phyloP scores from a whole-genome alignment of 1,140 invertebrate genomes.

The Solen grandis region DNA sequence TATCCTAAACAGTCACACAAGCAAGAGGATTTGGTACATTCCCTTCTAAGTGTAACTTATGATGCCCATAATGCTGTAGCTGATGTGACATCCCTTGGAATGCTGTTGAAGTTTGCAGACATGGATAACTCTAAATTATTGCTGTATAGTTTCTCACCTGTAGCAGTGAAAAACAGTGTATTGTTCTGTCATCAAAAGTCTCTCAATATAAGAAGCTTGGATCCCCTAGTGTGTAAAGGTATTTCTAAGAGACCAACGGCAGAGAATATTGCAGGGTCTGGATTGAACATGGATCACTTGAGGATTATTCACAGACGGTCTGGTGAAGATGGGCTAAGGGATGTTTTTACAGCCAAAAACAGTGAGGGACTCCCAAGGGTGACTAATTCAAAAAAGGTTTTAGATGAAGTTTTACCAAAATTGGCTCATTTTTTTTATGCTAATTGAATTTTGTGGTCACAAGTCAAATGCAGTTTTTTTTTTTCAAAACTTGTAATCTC shows the following conservation, averaged over 20 bases:
- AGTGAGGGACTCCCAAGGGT: background rate
- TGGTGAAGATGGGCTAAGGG: background rate
- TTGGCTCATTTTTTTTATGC: background rate
- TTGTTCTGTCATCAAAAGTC: background rate
- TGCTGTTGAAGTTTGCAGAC: background rate
- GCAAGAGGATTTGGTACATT: background rate
- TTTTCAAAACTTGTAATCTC: too few relatives aligned
- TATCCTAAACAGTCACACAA: conserved; percentile 1
- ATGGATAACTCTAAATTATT: background rate
- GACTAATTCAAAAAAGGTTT: conserved; percentile 17
- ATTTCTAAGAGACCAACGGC: background rate
- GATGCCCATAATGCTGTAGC: conserved; percentile 40
- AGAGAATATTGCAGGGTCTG: too few relatives aligned
- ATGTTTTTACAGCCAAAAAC: conserved; percentile 3
- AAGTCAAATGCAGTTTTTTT: too few relatives aligned
- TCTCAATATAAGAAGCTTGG: background rate
- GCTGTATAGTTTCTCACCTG: background rate
- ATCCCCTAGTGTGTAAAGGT: background rate
- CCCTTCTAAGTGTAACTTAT: background rate
- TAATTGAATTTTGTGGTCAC: too few relatives aligned
- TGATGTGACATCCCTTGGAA: conserved; percentile 10
- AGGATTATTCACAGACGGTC: background rate
- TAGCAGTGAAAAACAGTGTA: background rate
- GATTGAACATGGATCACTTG: conserved; percentile 3
- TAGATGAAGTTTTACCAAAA: conserved; percentile 13